Base-by-base conservation (phyloP, 2,113 vertebrate genomes). In the Parus major region DNA sequence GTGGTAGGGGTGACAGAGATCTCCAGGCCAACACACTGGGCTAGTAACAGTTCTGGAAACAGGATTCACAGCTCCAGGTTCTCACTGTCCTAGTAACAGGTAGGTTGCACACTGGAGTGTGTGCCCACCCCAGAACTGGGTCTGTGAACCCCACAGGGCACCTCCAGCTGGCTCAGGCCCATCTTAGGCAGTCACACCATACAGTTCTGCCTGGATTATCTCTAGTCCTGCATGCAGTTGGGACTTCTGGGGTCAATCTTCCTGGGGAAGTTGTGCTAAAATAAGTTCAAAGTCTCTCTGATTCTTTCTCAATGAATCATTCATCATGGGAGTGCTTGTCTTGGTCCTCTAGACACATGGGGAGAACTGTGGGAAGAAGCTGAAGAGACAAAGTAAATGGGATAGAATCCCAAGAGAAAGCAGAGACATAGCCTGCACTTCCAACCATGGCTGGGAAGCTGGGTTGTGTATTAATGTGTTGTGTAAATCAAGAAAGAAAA, bases 241-340 rank as follows among this genome's bases (percentile, higher is more conserved):
- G 33, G 33, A 78, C 12, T 91, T 91, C 69, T 89, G 65, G 94
- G 95, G 29, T 92, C 77, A 36, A 84, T 93, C 77, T 97, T 95
- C 88, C 88, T 72, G 73, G 69, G 88, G 73, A 95, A 88, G 72
- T 84, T 91, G 61, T 75, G 72, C 86, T 95, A 91, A 94, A 95
- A 42, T 76, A 82, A 92, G 73, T 89, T 93, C 76, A 84, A 78
- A 94, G 65, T 42, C n/a, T 41, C 55, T 75, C 80, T 86, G 52
- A 84, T 91, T 95, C 72, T 95, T 95, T 86, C 91, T 71, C 50
- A 78, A 29, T 92, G 92, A 96, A 82, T 94, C 90, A 93, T 78
- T 88, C 31, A 46, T 84, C 77, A 72, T 1, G 14, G 44, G 60
- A 90, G 20, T 44, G 12, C 57, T 82, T 25, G 78, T 64, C 82